Conservation (phyloP, 2,113 vertebrate species). For the Mus musculus region DNA sequence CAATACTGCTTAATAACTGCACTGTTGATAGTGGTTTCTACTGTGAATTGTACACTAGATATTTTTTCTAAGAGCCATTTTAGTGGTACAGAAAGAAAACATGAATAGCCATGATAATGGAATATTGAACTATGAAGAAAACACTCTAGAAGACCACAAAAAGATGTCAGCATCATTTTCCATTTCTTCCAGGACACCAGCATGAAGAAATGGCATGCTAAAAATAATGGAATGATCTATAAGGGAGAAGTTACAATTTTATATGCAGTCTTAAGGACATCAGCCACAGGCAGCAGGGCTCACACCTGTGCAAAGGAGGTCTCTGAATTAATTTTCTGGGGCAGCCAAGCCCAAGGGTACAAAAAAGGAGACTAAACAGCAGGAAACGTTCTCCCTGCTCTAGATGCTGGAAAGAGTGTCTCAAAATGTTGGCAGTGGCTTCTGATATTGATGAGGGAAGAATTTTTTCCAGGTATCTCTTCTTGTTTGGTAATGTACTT, state of each 20-base stretch:
- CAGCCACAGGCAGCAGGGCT: background rate
- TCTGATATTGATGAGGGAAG: background rate
- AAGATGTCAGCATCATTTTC: background rate
- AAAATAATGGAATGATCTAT: background rate
- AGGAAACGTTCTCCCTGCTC: background rate
- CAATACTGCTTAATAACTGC: background rate
- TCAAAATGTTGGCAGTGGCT: background rate
- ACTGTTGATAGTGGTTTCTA: background rate
- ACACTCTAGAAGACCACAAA: background rate
- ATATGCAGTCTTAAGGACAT: background rate
- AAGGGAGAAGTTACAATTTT: background rate
- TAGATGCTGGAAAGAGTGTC: background rate
- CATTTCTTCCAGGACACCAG: background rate
- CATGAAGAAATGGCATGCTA: background rate
- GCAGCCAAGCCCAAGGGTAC: background rate
- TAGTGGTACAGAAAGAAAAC: background rate
- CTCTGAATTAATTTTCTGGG: background rate
- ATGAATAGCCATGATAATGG: background rate
- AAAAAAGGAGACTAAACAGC: background rate
- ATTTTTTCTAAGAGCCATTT: conserved; percentile 7
- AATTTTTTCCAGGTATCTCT: background rate
- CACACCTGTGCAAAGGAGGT: background rate
- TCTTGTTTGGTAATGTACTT: background rate
- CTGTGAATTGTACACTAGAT: background rate
- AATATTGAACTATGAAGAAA: background rate